phyloP scores from a whole-genome alignment of 2,113 vertebrate species.

The Symphodus melops region DNA sequence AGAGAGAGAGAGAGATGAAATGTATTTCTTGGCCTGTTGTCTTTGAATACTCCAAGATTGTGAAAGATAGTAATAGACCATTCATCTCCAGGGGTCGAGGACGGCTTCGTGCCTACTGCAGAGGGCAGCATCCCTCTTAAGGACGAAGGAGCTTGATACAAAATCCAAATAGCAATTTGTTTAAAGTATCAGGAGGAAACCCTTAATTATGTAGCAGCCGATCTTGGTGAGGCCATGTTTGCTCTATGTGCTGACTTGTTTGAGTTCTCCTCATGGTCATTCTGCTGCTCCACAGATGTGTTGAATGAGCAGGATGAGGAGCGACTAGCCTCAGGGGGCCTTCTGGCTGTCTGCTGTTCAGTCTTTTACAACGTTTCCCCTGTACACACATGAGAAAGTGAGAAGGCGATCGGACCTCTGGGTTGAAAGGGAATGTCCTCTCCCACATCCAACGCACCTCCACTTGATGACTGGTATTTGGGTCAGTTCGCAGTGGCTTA shows the following conservation, averaged over 20 bases:
- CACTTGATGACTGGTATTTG: constrained; percentile 42
- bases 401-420: constrained; percentile 12
- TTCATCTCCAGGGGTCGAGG: no score
- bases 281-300: constrained; percentile 50
- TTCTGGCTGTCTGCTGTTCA: constrained; percentile 17
- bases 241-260: constrained; percentile 48
- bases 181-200: not conserved
- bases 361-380: constrained; percentile 4
- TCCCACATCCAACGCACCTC: constrained; percentile 36
- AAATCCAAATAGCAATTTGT: not conserved
- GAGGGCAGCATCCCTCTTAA: not conserved
- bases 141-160: not conserved
- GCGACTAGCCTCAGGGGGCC: constrained; percentile 9
- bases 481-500: constrained; percentile 1
- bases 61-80: not conserved
- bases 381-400: constrained; percentile 3
- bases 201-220: not conserved
- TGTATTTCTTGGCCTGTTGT: constrained; percentile 18
- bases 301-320: constrained; percentile 54
- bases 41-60: not conserved
- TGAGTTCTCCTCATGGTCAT: constrained; percentile 13
- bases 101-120: not conserved
- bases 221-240: not conserved
- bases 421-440: constrained; percentile 46
- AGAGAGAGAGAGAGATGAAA: constrained; percentile 47